Percentiles rank a stretch among this genome's conserved stretches.
Conservation (phyloP, 2,797 vertebrate genomes). For the Cossypha dichroa region DNA sequence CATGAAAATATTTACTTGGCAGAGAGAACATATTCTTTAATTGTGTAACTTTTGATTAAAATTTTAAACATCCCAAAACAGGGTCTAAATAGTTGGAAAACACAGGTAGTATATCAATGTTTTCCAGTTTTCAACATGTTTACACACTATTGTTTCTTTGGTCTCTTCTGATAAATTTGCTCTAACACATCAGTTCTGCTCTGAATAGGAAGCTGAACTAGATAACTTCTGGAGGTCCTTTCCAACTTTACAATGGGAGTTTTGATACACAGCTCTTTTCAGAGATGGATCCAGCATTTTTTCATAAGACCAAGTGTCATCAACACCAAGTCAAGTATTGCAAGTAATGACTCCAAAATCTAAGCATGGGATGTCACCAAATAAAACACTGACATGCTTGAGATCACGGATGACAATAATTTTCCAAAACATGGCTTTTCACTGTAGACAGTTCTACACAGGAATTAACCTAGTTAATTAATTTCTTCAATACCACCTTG, state of each 20-base stretch:
- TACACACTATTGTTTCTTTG: neutral
- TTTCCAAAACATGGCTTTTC: neutral
- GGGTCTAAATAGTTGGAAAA: neutral
- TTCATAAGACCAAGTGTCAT: neutral
- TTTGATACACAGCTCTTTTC: fast-evolving
- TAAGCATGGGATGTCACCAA: neutral
- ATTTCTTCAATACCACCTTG: neutral
- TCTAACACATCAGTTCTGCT: neutral
- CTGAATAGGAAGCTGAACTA: neutral
- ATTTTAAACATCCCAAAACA: neutral
- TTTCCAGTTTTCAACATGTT: neutral
- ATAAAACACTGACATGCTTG: neutral
- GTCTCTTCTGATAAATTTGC: neutral
- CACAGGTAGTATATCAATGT: neutral
- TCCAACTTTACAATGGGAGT: neutral
- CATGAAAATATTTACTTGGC: neutral
- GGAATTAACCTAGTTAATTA: neutral
- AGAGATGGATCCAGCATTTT: neutral
- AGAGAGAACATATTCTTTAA: neutral
- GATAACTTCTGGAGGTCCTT: neutral
- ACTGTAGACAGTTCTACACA: neutral
- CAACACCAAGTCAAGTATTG: neutral
- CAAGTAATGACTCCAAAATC: neutral
- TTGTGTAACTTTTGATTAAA: neutral
- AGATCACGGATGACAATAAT: neutral